phyloP scores from a whole-genome alignment of 2,797 vertebrate species.

The Molothrus ater region DNA sequence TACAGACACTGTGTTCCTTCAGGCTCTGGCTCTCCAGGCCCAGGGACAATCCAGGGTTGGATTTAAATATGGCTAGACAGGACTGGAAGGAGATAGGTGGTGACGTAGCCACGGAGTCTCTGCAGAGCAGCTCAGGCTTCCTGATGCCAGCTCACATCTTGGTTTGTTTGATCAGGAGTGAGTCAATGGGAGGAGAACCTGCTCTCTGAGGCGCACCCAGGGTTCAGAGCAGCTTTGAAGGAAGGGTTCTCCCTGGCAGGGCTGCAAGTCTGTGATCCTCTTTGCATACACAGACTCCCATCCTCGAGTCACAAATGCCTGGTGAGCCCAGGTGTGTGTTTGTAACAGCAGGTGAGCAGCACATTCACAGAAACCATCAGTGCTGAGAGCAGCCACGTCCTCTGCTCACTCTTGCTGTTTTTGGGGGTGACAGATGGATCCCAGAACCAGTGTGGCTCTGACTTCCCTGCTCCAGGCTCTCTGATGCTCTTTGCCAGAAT shows the following conservation, averaged over 20 bases:
- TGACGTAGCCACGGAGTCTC: slow-evolving; percentile 29
- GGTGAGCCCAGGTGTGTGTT: background rate
- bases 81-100: slow-evolving; percentile 28
- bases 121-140: slow-evolving; percentile 22
- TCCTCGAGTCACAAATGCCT: background rate
- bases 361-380: fast-evolving
- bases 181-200: slow-evolving; percentile 64
- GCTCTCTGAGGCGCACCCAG: slow-evolving; percentile 53
- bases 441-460: background rate
- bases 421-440: background rate
- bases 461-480: background rate
- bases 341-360: background rate
- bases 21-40: slow-evolving; percentile 19
- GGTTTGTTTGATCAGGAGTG: slow-evolving; percentile 65
- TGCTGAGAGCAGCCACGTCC: background rate
- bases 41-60: background rate
- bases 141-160: slow-evolving; percentile 64
- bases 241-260: slow-evolving; percentile 20
- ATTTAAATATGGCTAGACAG: slow-evolving; percentile 60
- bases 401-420: background rate
- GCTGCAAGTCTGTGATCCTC: background rate
- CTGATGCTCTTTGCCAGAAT: background rate
- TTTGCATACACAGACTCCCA: slow-evolving; percentile 27
- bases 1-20: background rate
- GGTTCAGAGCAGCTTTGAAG: slow-evolving; percentile 44